Evolutionary conservation across 2,888 invertebrate genomes (phyloP).

Genomic region (Synanthedon tipuliformis): DNA sequence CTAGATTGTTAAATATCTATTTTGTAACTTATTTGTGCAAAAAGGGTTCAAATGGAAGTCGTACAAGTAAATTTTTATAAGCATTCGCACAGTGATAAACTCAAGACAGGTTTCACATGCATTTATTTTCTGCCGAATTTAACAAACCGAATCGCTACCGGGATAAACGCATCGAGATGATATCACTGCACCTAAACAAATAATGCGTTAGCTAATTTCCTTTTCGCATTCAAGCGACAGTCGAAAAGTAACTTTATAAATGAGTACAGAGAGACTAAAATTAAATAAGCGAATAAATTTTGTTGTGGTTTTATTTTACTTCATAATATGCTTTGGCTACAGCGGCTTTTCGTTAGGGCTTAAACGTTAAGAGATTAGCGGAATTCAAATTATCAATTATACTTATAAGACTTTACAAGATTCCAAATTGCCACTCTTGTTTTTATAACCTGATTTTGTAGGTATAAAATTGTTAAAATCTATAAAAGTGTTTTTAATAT

Average conservation of each 20-base stretch:
- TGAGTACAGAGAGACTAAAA: background rate
- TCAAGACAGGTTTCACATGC: conserved; percentile 25
- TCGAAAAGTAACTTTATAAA: background rate
- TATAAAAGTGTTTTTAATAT: too few relatives aligned
- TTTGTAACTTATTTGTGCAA: too few relatives aligned
- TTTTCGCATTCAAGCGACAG: background rate
- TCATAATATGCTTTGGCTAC: conserved; percentile 11
- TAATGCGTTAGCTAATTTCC: conserved; percentile 9
- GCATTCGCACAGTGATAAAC: background rate
- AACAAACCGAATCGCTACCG: conserved; percentile 20
- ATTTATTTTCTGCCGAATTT: conserved; percentile 30
- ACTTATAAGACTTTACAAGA: too few relatives aligned
- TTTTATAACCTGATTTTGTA: too few relatives aligned
- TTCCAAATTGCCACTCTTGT: too few relatives aligned
- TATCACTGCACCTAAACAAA: conserved; percentile 57
- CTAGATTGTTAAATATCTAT: too few relatives aligned
- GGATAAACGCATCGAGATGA: conserved; percentile 19
- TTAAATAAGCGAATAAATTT: background rate
- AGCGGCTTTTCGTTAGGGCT: conserved; percentile 8
- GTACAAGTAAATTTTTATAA: too few relatives aligned
- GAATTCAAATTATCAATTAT: too few relatives aligned
- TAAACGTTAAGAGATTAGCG: conserved; percentile 8
- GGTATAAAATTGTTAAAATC: too few relatives aligned
- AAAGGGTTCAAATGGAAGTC: too few relatives aligned
- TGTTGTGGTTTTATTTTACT: background rate